Evolutionary conservation across 2,888 invertebrate genomes (phyloP), one percentile per base, ranked within the genome.

Genomic region (Amphipyra berbera): DNA sequence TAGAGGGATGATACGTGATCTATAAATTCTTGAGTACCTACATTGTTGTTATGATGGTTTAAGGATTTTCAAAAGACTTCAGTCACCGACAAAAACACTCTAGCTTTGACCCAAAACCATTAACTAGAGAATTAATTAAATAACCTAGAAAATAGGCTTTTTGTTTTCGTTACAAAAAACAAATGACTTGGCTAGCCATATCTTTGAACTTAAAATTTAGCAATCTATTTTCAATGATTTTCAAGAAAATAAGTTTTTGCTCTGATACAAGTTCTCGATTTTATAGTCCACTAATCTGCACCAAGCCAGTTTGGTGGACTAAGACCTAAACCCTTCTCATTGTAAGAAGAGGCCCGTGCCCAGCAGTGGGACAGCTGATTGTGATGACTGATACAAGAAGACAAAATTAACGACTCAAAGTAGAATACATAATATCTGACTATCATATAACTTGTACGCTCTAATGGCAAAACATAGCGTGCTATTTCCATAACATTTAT

Each of bases 91-190:
- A 69, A 69, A 30, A 49, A 5, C 30, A 40, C 54, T 67, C 45
- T 63, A n/a, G 37, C 12, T 37, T 37, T 10, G 48, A 67, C 69
- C 48, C 62, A 41, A 55, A 67, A 69, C 40, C 69, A 69, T 62
- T 62, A 66, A 53, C 54, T 13, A 47, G 38, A 61, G 15, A 47
- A 66, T 61, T 68, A 68, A 69, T 66, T 62, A 45, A 69, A 65
- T 52, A 58, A 71, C 27, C 58, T 52, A 65, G 50, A 52, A 63
- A 63, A 63, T 50, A 10, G 37, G 30, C 47, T 21, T 40, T 47
- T 6, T 15, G 35, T 56, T 55, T 41, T 55, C 4, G 35, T 66
- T 54, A 45, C 37, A 21, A 62, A 40, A 30, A 7, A 30, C 30
- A 6, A 30, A 6, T 30, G 30, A 30, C 62, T 46, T 13, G 42